phyloP scores from a whole-genome alignment of 2,888 invertebrate species.

The Aelia acuminata region DNA sequence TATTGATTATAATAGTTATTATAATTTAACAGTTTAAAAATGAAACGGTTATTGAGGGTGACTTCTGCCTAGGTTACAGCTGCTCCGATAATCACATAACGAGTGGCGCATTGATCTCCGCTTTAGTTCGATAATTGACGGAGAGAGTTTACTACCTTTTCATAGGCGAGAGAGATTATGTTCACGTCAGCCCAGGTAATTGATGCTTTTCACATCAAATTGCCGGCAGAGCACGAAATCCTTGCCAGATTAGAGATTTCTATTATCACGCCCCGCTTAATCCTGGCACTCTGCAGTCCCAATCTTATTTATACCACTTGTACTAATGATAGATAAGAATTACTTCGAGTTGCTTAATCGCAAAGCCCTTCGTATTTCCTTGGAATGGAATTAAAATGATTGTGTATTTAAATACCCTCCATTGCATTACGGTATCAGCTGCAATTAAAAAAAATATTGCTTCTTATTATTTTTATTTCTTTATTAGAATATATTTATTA shows the following conservation, averaged over 20 bases:
- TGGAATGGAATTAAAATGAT: no score
- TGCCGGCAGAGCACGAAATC: not conserved
- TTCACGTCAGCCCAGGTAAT: slow-evolving; percentile 24
- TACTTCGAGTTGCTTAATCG: no score
- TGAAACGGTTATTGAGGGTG: not conserved
- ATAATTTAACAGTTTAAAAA: not conserved
- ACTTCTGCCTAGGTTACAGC: no score
- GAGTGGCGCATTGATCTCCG: slow-evolving; percentile 11
- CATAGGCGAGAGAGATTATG: not conserved
- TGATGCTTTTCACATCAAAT: slow-evolving; percentile 44
- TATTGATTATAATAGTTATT: no score
- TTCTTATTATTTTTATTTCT: no score
- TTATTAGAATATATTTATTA: no score
- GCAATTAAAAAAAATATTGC: no score
- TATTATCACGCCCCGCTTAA: not conserved
- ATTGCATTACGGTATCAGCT: no score
- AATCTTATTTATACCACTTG: not conserved
- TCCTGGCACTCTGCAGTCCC: not conserved
- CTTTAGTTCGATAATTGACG: slow-evolving; percentile 21
- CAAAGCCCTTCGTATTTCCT: not conserved
- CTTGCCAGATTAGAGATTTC: not conserved
- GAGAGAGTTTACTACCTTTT: slow-evolving; percentile 29
- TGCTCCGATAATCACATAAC: not conserved
- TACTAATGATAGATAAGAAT: not conserved
- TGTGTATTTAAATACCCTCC: no score